Conservation (phyloP, 2,888 invertebrate genomes). For the Silvanus unidentatus region DNA sequence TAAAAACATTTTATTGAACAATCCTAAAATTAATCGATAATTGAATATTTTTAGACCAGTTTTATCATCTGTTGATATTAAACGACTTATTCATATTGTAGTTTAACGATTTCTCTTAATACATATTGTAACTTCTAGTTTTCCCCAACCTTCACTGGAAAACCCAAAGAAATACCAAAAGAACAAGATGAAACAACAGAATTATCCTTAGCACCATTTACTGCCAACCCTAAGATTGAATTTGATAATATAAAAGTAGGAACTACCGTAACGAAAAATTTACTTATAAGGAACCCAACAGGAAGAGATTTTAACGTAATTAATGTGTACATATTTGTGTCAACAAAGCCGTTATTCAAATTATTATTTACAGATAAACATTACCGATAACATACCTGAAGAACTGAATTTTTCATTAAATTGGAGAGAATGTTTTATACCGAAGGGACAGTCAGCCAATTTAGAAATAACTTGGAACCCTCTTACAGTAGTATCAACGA, state of each 20-base stretch:
- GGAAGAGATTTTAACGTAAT: slow-evolving; percentile 45
- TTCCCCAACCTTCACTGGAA: slow-evolving; percentile 15
- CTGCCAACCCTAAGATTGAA: slow-evolving; percentile 59
- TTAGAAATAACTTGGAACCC: slow-evolving; percentile 64
- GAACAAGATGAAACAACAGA: slow-evolving; percentile 48
- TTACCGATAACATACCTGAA: slow-evolving; percentile 50
- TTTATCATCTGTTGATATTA: too few species aligned
- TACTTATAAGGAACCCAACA: slow-evolving; percentile 57
- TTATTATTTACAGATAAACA: slow-evolving; percentile 46
- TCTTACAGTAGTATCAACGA: slow-evolving; percentile 51
- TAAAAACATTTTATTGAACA: slow-evolving; percentile 4
- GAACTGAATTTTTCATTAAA: slow-evolving; percentile 54
- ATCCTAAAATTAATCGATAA: too few species aligned
- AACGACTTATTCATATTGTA: too few species aligned
- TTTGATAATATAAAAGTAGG: slow-evolving; percentile 62
- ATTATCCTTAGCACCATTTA: slow-evolving; percentile 61
- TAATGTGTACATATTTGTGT: slow-evolving; percentile 8
- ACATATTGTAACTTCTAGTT: slow-evolving; percentile 10
- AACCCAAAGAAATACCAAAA: slow-evolving; percentile 9
- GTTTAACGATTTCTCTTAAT: slow-evolving; percentile 2
- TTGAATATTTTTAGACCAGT: too few species aligned
- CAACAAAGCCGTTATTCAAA: too few species aligned
- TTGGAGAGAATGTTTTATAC: slow-evolving; percentile 15
- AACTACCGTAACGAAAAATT: slow-evolving; percentile 48
- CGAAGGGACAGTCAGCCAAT: slow-evolving; percentile 50